A percentile compares a stretch with the other conserved stretches of the same genome.
These are phyloP conservation scores for Catocala sponsa DNA, from an alignment of 2,888 invertebrate species.

Conservation along the genomic window DNA sequence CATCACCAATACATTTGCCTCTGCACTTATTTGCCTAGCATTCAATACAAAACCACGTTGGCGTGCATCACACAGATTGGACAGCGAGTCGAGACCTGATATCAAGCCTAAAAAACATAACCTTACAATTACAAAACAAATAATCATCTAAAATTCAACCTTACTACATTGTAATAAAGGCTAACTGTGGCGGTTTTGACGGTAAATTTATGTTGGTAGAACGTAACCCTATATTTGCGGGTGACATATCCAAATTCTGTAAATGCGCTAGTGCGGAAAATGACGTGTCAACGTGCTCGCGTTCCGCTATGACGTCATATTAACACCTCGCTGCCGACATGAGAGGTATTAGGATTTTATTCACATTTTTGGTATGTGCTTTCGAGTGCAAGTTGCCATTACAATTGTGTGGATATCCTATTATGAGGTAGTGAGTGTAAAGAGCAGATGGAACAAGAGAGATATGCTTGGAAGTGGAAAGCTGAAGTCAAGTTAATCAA, in stretches of 20 bases:
- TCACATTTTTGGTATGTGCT: constrained; percentile 26
- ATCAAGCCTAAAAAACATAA: constrained; percentile 28
- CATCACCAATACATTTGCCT: background rate
- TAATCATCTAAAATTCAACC: constrained; percentile 17
- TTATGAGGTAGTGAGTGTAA: too few relatives aligned
- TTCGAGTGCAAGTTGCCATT: constrained; percentile 10
- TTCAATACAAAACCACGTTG: constrained; percentile 60
- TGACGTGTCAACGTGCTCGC: constrained; percentile 77
- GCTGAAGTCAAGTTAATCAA: too few relatives aligned
- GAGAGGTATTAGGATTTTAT: constrained; percentile 46
- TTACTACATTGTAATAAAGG: constrained; percentile 5
- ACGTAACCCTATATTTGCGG: constrained; percentile 51
- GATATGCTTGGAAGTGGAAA: too few relatives aligned
- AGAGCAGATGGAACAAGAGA: too few relatives aligned
- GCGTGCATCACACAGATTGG: constrained; percentile 45
- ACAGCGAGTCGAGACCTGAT: constrained; percentile 47
- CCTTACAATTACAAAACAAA: background rate
- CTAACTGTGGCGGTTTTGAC: background rate
- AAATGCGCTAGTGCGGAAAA: constrained; percentile 78
- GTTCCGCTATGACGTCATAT: constrained; percentile 54
- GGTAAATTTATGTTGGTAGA: constrained; percentile 17
- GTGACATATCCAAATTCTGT: constrained; percentile 73
- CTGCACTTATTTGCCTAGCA: constrained; percentile 10
- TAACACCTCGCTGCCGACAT: constrained; percentile 49
- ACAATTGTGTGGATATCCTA: too few relatives aligned